Evolutionary conservation across 2,888 invertebrate genomes (phyloP).

Genomic region (Conistra vaccinii): DNA sequence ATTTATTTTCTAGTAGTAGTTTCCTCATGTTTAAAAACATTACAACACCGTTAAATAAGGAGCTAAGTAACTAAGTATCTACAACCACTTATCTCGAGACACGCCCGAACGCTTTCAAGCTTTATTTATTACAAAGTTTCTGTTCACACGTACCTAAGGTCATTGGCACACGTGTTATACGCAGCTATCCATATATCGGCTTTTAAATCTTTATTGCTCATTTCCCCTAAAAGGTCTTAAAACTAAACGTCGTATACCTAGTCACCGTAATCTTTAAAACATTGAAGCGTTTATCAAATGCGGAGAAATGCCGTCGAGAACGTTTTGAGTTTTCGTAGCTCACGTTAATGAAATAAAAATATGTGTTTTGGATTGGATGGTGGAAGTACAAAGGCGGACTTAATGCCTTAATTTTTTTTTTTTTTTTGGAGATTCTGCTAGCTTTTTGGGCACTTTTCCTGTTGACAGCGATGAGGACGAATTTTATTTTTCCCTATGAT

Average conservation of each 20-base stretch:
- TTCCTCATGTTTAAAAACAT: not conserved
- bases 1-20: not conserved
- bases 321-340: not conserved
- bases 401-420: too few species aligned
- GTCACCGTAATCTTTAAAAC: conserved; percentile 9
- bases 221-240: not conserved
- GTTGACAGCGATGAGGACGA: not conserved
- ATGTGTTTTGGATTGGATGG: conserved; percentile 4
- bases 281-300: not conserved
- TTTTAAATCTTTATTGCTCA: conserved; percentile 17
- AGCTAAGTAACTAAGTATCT: not conserved
- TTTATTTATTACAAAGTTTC: conserved; percentile 40
- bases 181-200: conserved; percentile 26
- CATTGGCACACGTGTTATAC: conserved; percentile 69
- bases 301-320: not conserved
- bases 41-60: not conserved
- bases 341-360: not conserved
- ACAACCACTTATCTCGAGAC: conserved; percentile 7
- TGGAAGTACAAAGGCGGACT: too few species aligned
- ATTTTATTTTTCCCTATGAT: not conserved
- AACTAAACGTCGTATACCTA: not conserved
- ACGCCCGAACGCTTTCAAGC: conserved; percentile 37
- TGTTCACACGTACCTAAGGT: conserved; percentile 64
- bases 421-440: not conserved
- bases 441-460: not conserved